These are phyloP conservation scores for Pocillopora grandis DNA, from an alignment of 92 coral and sea anemone species.

Conservation along the genomic window DNA sequence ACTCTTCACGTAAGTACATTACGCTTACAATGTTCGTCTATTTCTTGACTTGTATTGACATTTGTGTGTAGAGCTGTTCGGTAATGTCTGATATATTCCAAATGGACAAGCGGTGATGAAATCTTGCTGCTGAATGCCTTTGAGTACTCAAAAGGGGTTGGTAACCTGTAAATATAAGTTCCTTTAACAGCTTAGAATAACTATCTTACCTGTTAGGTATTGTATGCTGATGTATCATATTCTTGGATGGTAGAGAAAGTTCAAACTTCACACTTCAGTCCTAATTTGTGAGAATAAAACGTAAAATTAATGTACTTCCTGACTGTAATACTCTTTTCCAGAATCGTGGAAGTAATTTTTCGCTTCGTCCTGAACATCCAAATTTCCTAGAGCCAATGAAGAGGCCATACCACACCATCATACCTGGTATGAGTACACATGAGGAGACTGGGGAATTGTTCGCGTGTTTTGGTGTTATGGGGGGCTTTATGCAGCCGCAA, in stretches of 20 bases:
- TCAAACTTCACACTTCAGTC: too few species aligned
- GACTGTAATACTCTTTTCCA: constrained; percentile 5
- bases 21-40: not conserved
- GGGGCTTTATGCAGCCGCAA: constrained; percentile 99
- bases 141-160: too few species aligned
- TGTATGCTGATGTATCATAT: too few species aligned
- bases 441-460: constrained; percentile 78
- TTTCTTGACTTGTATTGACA: not conserved
- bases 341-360: constrained; percentile 92
- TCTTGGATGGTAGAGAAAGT: too few species aligned
- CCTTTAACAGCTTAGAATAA: too few species aligned
- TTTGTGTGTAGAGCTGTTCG: too few species aligned
- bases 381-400: constrained; percentile 82
- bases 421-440: constrained; percentile 94
- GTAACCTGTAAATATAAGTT: too few species aligned
- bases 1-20: constrained; percentile 76
- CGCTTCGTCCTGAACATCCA: constrained; percentile 72
- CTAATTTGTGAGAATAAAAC: too few species aligned
- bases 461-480: constrained; percentile 99
- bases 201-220: too few species aligned
- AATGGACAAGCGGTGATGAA: too few species aligned
- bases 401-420: constrained; percentile 95
- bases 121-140: too few species aligned
- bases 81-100: not conserved
- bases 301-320: not conserved